Base-by-base conservation (phyloP, 2,113 vertebrate genomes). In the Octodon degus region DNA sequence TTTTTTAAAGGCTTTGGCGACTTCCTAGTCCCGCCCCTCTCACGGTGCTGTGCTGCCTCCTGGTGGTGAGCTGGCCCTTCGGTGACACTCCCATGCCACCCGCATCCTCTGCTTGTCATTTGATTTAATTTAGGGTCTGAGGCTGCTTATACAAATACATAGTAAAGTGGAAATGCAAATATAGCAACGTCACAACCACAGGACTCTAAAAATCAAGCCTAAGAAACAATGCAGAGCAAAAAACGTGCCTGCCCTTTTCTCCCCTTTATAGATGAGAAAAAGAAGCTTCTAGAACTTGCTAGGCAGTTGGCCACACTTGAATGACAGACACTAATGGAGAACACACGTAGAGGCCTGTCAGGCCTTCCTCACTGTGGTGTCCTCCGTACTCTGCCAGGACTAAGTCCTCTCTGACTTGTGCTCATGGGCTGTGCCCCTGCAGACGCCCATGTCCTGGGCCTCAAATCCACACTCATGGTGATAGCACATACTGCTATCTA, bases 41-140 rank as follows among this genome's bases (percentile, higher is more conserved):
- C 27, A 1, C 0, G n/a, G 96, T 7, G 63, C 90, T 65, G 43
- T 25, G 24, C 90, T 95, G 97, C 92, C 96, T 4, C 74, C 96
- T 97, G 30, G 96, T 67, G 97, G 27, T 0, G 10, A 76, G 4
- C 0, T 9, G 82, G 53, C 27, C n/a, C 20, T 11, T 32, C 11
- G 43, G 63, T 3, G 27, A 10, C 53, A 53, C 13, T 62, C 12
- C 9, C 11, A 1, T 58, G 68, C 50, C 76, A 32, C 76, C 27
- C 2, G 11, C 0, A 4, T 63, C n/a, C 2, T 13, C 11, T 7
- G 68, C 68, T 11, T 70, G 24, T 86, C 34, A 0, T 25, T 1
- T 32, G 20, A 77, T 1, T 1, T n/a, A 34, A 2, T 7, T 0
- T 0, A 20, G 53, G 47, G 53, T 55, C 0, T 40, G 2, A 76